A percentile compares a stretch with the other conserved stretches of the same genome.
Conservation (phyloP, 2,888 invertebrate genomes). For the Liodrosophila aerea region DNA sequence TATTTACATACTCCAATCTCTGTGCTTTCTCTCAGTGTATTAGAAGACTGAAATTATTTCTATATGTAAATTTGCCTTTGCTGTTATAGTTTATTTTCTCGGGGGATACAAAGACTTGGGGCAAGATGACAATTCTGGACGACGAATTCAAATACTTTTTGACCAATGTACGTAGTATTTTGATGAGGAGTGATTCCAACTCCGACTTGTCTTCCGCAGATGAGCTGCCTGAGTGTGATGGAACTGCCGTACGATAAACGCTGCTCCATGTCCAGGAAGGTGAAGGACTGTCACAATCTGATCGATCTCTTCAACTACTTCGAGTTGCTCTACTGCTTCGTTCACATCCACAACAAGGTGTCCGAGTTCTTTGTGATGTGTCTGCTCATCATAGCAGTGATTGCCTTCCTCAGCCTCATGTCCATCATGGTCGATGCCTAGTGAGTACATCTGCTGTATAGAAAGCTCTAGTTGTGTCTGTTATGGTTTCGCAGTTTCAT, state of each 20-base stretch:
- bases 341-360: slow-evolving; percentile 21
- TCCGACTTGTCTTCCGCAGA: slow-evolving; percentile 24
- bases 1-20: no score
- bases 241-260: slow-evolving; percentile 42
- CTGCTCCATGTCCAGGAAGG: slow-evolving; percentile 38
- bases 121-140: slow-evolving; percentile 14
- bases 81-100: background rate
- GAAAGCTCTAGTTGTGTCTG: background rate
- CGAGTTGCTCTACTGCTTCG: slow-evolving; percentile 51
- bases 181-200: background rate
- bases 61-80: background rate
- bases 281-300: slow-evolving; percentile 37
- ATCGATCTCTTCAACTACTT: slow-evolving; percentile 57
- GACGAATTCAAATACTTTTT: slow-evolving; percentile 39
- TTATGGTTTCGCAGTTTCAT: slow-evolving; percentile 24
- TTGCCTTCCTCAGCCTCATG: slow-evolving; percentile 37
- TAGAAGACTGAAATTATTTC: no score
- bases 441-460: slow-evolving; percentile 29
- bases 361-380: slow-evolving; percentile 31
- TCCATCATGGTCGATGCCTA: slow-evolving; percentile 32
- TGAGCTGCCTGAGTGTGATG: slow-evolving; percentile 48
- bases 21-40: no score
- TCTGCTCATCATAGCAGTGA: slow-evolving; percentile 21
- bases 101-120: no score
- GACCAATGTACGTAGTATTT: slow-evolving; percentile 40